A percentile compares a stretch with the other conserved stretches of the same genome.
Evolutionary conservation across 2,113 vertebrate genomes (phyloP).

Genomic region (Synchiropus splendidus): DNA sequence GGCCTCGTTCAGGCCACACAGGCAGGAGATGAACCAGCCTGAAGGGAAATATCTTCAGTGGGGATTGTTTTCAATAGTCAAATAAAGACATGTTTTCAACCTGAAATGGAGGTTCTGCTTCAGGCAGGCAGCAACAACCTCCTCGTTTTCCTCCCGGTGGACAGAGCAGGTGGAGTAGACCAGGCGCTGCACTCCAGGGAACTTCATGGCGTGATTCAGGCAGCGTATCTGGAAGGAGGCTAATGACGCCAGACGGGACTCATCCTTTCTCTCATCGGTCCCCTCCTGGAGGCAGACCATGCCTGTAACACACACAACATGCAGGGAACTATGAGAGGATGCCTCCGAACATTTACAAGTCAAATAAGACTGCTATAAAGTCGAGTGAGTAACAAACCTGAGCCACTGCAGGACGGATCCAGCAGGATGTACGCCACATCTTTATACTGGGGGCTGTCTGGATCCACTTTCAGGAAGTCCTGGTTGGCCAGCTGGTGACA

Average conservation of each 20-base stretch:
- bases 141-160: conserved; percentile 84
- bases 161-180: conserved; percentile 93
- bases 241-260: conserved; percentile 69
- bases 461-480: conserved; percentile 83
- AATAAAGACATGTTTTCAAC: conserved; percentile 54
- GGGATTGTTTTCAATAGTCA: no score
- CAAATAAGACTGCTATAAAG: no score
- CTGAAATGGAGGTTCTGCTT: conserved; percentile 70
- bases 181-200: conserved; percentile 74
- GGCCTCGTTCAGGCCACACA: conserved; percentile 80
- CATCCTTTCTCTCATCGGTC: conserved; percentile 19
- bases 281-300: conserved; percentile 69
- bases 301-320: conserved; percentile 64
- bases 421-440: conserved; percentile 79
- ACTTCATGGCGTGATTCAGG: conserved; percentile 74
- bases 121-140: conserved; percentile 71
- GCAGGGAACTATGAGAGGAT: no score
- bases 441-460: conserved; percentile 63
- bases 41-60: fast-evolving
- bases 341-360: no score
- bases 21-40: conserved; percentile 75
- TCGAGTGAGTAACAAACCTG: conserved; percentile 60
- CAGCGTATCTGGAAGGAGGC: conserved; percentile 78
- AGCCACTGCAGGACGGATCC: conserved; percentile 94
- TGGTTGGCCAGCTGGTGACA: conserved; percentile 77